Conservation (phyloP, 1,140 invertebrate genomes). For the Carposina sasakii region DNA sequence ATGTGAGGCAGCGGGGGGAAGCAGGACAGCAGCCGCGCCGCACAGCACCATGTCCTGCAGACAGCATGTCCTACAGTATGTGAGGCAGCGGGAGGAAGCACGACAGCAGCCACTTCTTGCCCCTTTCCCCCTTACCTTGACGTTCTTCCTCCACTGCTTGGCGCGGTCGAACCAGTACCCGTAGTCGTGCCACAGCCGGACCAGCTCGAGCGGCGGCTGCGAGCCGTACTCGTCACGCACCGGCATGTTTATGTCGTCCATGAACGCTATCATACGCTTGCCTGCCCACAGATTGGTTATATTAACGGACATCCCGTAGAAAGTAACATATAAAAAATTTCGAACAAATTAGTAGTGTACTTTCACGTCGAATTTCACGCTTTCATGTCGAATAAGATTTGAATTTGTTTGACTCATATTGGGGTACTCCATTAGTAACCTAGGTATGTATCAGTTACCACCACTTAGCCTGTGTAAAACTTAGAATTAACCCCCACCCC, state of each 20-base stretch:
- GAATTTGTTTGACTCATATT: too few relatives aligned
- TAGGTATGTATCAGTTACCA: too few relatives aligned
- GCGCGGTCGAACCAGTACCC: constrained; percentile 88
- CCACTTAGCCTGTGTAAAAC: too few relatives aligned
- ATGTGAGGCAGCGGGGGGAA: constrained; percentile 88
- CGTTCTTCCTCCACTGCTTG: constrained; percentile 82
- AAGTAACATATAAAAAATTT: too few relatives aligned
- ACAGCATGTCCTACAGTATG: too few relatives aligned
- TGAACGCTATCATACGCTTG: constrained; percentile 86
- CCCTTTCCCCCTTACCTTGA: constrained; percentile 77
- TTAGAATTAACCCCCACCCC: too few relatives aligned
- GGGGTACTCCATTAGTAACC: too few relatives aligned
- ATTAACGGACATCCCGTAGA: too few relatives aligned
- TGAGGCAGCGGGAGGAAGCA: constrained; percentile 86
- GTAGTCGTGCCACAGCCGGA: constrained; percentile 90
- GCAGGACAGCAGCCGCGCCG: constrained; percentile 82
- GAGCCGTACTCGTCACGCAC: constrained; percentile 89
- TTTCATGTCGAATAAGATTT: too few relatives aligned
- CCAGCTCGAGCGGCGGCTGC: constrained; percentile 87
- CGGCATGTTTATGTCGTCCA: constrained; percentile 94
- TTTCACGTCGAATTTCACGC: too few relatives aligned
- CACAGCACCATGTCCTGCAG: constrained; percentile 78
- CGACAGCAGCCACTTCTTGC: constrained; percentile 85
- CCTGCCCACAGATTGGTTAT: too few relatives aligned
- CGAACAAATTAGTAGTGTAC: too few relatives aligned